Percentiles rank a stretch among this genome's conserved stretches.
Conservation (phyloP, 1,140 invertebrate genomes). For the Tetragnatha versicolor region DNA sequence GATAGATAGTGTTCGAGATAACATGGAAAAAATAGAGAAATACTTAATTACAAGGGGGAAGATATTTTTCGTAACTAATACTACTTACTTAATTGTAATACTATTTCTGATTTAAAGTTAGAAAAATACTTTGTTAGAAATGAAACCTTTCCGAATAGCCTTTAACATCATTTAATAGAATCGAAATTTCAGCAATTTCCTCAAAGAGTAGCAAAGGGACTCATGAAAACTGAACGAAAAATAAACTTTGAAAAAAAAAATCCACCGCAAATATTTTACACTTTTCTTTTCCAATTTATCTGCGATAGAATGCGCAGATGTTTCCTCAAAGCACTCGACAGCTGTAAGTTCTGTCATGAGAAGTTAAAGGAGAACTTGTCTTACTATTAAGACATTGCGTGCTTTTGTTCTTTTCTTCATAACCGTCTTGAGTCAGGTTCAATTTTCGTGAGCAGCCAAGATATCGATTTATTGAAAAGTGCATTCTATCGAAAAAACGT, state of each 20-base stretch:
- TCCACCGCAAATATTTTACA: slow-evolving; percentile 31
- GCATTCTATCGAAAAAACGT: slow-evolving; percentile 38
- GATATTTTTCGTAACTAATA: too few species aligned
- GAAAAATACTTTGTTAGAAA: too few species aligned
- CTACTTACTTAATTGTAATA: too few species aligned
- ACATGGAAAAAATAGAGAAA: too few species aligned
- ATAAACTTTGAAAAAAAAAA: slow-evolving; percentile 36
- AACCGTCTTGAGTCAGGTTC: slow-evolving; percentile 47
- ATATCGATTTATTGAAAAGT: slow-evolving; percentile 54
- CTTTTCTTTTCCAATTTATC: slow-evolving; percentile 40
- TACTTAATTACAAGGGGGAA: too few species aligned
- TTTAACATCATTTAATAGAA: too few species aligned
- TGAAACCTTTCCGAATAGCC: too few species aligned
- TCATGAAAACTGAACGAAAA: too few species aligned
- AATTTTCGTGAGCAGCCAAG: slow-evolving; percentile 45
- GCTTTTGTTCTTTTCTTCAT: neutral
- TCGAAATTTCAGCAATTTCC: too few species aligned
- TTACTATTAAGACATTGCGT: slow-evolving; percentile 55
- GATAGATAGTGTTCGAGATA: too few species aligned
- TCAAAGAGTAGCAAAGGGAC: too few species aligned
- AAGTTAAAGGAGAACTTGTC: slow-evolving; percentile 51
- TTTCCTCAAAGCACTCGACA: slow-evolving; percentile 21
- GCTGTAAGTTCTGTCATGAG: slow-evolving; percentile 35
- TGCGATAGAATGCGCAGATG: slow-evolving; percentile 34
- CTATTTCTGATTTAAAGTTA: too few species aligned